Conservation (phyloP, 1,140 invertebrate genomes). For the Heliconius congener region DNA sequence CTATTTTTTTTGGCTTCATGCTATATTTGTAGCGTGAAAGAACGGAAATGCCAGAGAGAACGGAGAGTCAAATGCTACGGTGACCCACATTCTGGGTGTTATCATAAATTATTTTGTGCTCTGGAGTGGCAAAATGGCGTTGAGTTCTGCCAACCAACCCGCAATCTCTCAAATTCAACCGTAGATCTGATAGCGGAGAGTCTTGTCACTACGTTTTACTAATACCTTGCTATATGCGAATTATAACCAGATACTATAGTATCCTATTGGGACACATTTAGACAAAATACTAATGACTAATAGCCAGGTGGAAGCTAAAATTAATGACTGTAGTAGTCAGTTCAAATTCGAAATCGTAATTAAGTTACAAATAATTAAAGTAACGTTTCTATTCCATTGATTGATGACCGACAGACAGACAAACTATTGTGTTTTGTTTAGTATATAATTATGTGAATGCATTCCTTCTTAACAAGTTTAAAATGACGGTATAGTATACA, state of each 20-base stretch:
- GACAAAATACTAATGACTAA: background rate
- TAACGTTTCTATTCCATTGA: conserved; percentile 40
- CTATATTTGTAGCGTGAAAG: background rate
- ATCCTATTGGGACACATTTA: background rate
- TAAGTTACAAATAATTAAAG: conserved; percentile 38
- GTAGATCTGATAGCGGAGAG: too few relatives aligned
- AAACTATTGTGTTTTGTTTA: background rate
- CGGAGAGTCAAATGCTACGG: too few relatives aligned
- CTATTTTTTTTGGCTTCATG: background rate
- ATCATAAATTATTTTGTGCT: too few relatives aligned
- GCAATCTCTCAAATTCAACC: too few relatives aligned
- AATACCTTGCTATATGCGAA: too few relatives aligned
- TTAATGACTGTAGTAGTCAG: conserved; percentile 8
- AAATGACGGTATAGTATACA: background rate
- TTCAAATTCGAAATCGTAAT: conserved; percentile 19
- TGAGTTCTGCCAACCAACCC: too few relatives aligned
- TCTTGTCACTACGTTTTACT: too few relatives aligned
- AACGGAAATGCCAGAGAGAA: too few relatives aligned
- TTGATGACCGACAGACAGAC: conserved; percentile 32
- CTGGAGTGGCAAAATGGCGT: too few relatives aligned
- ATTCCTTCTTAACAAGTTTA: background rate
- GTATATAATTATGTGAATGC: background rate
- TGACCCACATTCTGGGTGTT: too few relatives aligned
- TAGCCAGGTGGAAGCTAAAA: background rate
- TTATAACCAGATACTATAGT: too few relatives aligned